Evolutionary conservation across 2,888 invertebrate genomes (phyloP).

Genomic region (Steinernema scapterisci): DNA sequence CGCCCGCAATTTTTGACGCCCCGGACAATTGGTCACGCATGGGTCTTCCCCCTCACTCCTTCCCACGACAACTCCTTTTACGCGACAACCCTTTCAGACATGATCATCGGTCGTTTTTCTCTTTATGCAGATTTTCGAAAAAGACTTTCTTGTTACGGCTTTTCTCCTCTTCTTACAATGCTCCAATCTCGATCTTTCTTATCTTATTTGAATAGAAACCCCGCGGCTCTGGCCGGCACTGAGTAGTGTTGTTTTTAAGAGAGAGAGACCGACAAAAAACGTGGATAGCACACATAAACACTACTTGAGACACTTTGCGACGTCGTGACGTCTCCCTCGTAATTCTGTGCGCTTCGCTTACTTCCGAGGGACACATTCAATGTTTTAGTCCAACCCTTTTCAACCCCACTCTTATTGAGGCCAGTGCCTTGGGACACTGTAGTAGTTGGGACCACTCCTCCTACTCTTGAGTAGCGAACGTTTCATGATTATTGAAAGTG

Average conservation of each 20-base stretch:
- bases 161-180: too few relatives aligned
- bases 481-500: conserved; percentile 7
- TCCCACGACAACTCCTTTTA: too few relatives aligned
- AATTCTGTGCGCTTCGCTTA: background rate
- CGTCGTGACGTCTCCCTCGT: conserved; percentile 1
- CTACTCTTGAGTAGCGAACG: background rate
- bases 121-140: too few relatives aligned
- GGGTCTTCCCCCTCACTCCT: too few relatives aligned
- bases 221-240: too few relatives aligned
- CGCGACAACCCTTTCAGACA: too few relatives aligned
- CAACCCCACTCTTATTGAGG: background rate
- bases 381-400: background rate
- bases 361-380: background rate
- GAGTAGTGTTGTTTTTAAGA: background rate
- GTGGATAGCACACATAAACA: conserved; percentile 8
- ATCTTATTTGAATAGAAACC: too few relatives aligned
- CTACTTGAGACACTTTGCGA: conserved; percentile 14
- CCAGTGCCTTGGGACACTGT: background rate
- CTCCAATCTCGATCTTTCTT: too few relatives aligned
- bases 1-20: background rate
- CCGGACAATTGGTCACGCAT: background rate
- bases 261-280: background rate
- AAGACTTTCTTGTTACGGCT: too few relatives aligned
- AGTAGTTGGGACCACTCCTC: background rate
- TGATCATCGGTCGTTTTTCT: too few relatives aligned